Conservation (phyloP, 2,888 invertebrate species). For the Phyto melanocephala region DNA sequence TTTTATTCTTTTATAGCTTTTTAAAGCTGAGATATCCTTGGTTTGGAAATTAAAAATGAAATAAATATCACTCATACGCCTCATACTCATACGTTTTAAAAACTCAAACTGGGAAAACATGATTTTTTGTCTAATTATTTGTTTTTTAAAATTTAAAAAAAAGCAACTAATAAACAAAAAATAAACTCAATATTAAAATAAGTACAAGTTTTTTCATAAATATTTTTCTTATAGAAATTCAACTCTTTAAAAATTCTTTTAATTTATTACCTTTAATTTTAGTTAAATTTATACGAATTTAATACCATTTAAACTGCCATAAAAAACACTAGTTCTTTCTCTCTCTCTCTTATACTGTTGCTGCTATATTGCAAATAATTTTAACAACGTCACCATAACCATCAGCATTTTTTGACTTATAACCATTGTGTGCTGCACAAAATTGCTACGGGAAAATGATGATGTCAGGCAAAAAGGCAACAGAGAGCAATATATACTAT, state of each 20-base stretch:
- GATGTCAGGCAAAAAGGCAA: slow-evolving; percentile 6
- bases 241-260: background rate
- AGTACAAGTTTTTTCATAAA: no score
- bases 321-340: background rate
- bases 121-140: no score
- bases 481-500: background rate
- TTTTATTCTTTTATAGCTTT: background rate
- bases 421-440: background rate
- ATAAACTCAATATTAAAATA: no score
- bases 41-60: background rate
- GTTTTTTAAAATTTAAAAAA: no score
- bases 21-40: background rate
- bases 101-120: no score
- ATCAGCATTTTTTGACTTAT: slow-evolving; percentile 4
- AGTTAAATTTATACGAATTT: slow-evolving; percentile 40
- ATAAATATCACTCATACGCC: background rate
- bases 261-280: background rate
- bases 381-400: slow-evolving; percentile 4
- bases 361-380: slow-evolving; percentile 24
- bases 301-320: slow-evolving; percentile 17
- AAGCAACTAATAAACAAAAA: no score
- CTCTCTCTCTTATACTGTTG: background rate
- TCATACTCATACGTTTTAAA: no score
- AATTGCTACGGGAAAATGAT: background rate
- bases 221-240: background rate